Evolutionary conservation across 2,797 vertebrate species (phyloP).

Genomic region (Typhlichthys eigenmanni): DNA sequence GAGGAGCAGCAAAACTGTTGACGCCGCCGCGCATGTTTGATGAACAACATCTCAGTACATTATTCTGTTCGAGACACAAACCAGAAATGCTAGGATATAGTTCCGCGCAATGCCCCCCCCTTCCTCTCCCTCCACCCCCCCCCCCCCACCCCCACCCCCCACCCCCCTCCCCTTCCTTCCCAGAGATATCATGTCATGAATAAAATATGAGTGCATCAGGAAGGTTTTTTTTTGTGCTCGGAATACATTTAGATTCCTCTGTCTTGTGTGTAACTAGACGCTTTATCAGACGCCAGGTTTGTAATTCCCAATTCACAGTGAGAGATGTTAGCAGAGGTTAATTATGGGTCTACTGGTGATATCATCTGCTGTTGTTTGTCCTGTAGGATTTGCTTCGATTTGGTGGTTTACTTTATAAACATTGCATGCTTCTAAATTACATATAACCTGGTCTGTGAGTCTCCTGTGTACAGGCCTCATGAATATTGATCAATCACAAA

Average conservation of each 20-base stretch:
- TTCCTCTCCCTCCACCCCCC: too few species aligned
- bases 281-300: constrained; percentile 29
- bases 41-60: constrained; percentile 54
- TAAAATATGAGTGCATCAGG: constrained; percentile 56
- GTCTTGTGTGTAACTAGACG: constrained; percentile 32
- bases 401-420: too few species aligned
- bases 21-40: constrained; percentile 37
- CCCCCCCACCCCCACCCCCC: background rate
- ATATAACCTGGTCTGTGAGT: too few species aligned
- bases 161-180: constrained; percentile 30
- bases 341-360: too few species aligned
- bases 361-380: too few species aligned
- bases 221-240: constrained; percentile 28
- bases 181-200: constrained; percentile 53
- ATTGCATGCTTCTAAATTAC: too few species aligned
- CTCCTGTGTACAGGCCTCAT: too few species aligned
- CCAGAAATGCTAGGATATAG: constrained; percentile 44
- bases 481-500: too few species aligned
- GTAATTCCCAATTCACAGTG: constrained; percentile 36
- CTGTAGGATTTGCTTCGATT: too few species aligned
- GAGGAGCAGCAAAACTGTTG: constrained; percentile 54
- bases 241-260: constrained; percentile 9
- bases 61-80: constrained; percentile 60
- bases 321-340: constrained; percentile 18
- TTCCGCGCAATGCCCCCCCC: constrained; percentile 18